These are phyloP conservation scores for Fregetta grallaria DNA, from an alignment of 2,113 vertebrate species.

Conservation along the genomic window DNA sequence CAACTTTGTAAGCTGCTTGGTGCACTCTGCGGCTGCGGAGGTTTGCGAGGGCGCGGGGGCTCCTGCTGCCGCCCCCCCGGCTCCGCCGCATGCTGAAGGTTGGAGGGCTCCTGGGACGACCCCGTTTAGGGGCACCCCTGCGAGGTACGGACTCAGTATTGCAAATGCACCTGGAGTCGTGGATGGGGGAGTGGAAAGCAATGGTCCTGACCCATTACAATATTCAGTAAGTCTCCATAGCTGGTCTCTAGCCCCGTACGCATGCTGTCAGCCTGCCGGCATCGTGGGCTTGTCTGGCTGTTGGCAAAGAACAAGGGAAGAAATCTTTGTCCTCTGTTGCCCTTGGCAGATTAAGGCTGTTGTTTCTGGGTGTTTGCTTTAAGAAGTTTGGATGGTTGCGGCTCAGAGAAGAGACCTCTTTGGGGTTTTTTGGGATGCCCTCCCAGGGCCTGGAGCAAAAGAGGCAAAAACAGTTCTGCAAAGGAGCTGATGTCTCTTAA, in stretches of 20 bases:
- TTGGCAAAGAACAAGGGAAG: background rate
- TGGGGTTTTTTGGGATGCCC: background rate
- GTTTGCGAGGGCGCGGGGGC: background rate
- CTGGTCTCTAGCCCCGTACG: background rate
- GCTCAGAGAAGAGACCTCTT: background rate
- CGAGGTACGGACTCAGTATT: rapidly evolving
- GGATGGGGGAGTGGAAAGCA: background rate
- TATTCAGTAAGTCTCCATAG: background rate
- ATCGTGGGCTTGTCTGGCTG: background rate
- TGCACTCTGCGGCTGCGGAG: background rate
- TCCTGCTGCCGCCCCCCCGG: background rate
- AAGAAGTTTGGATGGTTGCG: background rate
- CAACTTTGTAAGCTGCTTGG: background rate
- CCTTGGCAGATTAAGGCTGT: background rate
- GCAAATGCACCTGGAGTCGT: background rate
- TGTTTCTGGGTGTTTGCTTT: background rate
- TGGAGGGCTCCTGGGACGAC: background rate
- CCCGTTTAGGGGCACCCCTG: rapidly evolving
- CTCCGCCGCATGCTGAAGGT: rapidly evolving
- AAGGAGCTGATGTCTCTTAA: background rate
- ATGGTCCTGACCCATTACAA: background rate
- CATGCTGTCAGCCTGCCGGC: background rate
- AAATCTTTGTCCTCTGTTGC: background rate
- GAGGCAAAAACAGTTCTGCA: background rate
- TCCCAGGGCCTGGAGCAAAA: background rate